These are phyloP conservation scores for Sclerodermus sp. DNA, from an alignment of 2,888 invertebrate genomes.

Conservation along the genomic window DNA sequence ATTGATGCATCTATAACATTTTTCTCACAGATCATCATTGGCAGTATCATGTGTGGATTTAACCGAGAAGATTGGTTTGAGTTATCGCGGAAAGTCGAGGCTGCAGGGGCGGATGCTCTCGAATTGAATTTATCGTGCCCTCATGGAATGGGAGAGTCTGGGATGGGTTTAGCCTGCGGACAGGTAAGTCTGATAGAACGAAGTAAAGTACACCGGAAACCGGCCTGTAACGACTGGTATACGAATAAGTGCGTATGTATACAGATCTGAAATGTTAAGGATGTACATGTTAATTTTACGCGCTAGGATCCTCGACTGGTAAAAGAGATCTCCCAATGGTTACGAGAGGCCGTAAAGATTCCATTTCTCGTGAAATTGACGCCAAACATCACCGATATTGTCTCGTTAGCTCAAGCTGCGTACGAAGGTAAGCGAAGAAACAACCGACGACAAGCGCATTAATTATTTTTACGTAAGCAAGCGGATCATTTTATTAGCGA, in stretches of 20 bases:
- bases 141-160: constrained; percentile 97
- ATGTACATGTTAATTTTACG: constrained; percentile 7
- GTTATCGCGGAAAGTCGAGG: constrained; percentile 75
- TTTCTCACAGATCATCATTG: constrained; percentile 76
- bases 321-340: constrained; percentile 88
- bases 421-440: constrained; percentile 67
- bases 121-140: constrained; percentile 97
- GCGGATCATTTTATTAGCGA: no score
- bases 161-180: constrained; percentile 98
- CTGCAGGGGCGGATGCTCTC: constrained; percentile 88
- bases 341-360: constrained; percentile 80
- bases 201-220: no score
- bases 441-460: no score
- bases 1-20: neutral
- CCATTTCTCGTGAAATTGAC: constrained; percentile 98
- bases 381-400: constrained; percentile 95
- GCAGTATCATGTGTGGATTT: constrained; percentile 93
- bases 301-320: constrained; percentile 90
- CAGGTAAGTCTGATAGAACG: constrained; percentile 70
- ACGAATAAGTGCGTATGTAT: no score
- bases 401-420: constrained; percentile 86
- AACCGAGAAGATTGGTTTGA: constrained; percentile 86
- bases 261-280: no score
- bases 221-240: no score
- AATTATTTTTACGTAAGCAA: no score